A percentile compares a stretch with the other conserved stretches of the same genome.
Conservation (phyloP, 2,797 vertebrate species). For the Phyllotis vaccarum region DNA sequence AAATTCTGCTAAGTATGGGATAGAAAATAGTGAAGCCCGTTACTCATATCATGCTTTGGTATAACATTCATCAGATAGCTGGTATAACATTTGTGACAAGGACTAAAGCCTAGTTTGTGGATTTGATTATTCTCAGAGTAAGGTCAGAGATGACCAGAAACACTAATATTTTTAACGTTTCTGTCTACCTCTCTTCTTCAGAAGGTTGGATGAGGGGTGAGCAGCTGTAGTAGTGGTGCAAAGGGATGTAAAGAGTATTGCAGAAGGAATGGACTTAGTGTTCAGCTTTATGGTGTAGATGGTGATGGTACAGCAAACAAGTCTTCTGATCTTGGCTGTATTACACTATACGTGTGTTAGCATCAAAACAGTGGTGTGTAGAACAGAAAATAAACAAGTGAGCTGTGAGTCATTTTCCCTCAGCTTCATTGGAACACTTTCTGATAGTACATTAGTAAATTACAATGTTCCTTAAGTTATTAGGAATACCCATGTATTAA, state of each 20-base stretch:
- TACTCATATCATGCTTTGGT: neutral
- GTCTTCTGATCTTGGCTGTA: neutral
- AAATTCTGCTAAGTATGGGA: neutral
- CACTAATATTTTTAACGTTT: neutral
- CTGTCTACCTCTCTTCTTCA: neutral
- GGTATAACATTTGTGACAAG: neutral
- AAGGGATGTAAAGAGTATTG: neutral
- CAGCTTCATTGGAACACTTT: neutral
- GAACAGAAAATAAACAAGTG: neutral
- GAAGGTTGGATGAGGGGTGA: neutral
- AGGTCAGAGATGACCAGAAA: neutral
- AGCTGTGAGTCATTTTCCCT: conserved; percentile 55
- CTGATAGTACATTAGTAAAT: neutral
- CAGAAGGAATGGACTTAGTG: neutral
- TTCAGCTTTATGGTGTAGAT: neutral
- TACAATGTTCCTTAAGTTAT: conserved; percentile 45
- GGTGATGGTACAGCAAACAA: accelerated
- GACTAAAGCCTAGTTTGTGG: neutral
- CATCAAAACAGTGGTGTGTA: neutral
- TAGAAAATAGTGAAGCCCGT: neutral
- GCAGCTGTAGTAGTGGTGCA: neutral
- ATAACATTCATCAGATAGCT: neutral
- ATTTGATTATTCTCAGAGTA: neutral
- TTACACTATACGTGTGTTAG: neutral
- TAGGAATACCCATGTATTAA: conserved; percentile 23